phyloP scores from a whole-genome alignment of 2,113 vertebrate genomes.

The Malurus elegans region DNA sequence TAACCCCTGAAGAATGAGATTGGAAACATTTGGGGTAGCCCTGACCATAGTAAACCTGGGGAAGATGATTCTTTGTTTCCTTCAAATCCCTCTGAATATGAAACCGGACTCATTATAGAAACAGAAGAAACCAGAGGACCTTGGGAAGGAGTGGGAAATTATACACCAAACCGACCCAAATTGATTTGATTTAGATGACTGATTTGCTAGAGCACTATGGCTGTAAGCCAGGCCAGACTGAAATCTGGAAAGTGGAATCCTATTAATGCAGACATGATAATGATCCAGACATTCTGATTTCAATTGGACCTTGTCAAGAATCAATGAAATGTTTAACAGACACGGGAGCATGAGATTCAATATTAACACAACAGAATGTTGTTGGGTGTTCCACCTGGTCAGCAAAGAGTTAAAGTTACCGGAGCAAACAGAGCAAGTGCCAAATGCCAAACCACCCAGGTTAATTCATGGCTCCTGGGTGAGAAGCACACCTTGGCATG shows the following conservation, averaged over 20 bases:
- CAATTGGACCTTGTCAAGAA: background rate
- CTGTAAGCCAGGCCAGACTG: background rate
- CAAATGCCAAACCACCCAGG: background rate
- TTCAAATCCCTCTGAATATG: background rate
- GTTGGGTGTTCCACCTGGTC: background rate
- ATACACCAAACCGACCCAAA: background rate
- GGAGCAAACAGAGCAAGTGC: background rate
- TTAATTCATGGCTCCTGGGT: background rate
- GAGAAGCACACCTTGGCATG: background rate
- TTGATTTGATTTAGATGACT: background rate
- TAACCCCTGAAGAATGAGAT: background rate
- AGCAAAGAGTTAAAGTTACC: background rate
- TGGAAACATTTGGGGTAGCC: background rate
- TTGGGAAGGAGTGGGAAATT: background rate
- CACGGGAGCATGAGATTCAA: rapidly evolving
- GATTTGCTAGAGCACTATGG: background rate
- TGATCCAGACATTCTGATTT: background rate
- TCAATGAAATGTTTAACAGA: background rate
- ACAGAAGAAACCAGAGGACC: background rate
- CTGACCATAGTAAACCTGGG: background rate
- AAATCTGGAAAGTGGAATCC: background rate
- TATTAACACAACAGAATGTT: background rate
- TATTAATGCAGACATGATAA: background rate
- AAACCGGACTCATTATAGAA: background rate
- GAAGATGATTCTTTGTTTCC: background rate